Conservation (phyloP, 1,140 invertebrate species). For the Eriocheir sinensis region DNA sequence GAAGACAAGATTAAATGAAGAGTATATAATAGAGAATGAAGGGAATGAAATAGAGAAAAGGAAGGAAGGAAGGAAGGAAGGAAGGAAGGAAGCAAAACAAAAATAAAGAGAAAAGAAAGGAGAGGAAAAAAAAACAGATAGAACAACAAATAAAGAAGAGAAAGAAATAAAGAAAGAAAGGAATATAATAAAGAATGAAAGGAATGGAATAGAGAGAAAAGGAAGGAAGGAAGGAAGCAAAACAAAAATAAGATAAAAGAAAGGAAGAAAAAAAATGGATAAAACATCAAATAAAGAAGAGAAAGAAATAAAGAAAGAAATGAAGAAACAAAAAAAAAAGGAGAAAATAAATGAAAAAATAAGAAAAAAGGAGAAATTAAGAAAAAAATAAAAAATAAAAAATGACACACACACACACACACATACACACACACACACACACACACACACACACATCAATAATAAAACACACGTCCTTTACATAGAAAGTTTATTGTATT, state of each 20-base stretch:
- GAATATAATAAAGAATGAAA: not conserved
- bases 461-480: conserved; percentile 15
- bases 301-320: not conserved
- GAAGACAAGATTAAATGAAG: not conserved
- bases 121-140: not conserved
- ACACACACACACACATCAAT: not conserved
- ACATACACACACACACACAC: not conserved
- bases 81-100: not conserved
- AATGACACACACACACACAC: too few relatives aligned
- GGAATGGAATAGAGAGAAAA: not conserved
- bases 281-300: not conserved
- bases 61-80: not conserved
- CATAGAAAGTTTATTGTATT: conserved; percentile 77
- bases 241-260: not conserved
- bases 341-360: not conserved
- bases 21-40: not conserved
- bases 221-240: not conserved
- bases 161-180: not conserved
- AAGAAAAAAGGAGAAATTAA: too few relatives aligned
- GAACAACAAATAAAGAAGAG: not conserved
- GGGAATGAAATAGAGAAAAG: not conserved
- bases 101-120: not conserved
- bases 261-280: not conserved
- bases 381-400: too few relatives aligned
- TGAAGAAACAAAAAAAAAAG: not conserved